A percentile compares a stretch with the other conserved stretches of the same genome.
Conservation (phyloP, 2,888 invertebrate species). For the Drosophila diplacantha region DNA sequence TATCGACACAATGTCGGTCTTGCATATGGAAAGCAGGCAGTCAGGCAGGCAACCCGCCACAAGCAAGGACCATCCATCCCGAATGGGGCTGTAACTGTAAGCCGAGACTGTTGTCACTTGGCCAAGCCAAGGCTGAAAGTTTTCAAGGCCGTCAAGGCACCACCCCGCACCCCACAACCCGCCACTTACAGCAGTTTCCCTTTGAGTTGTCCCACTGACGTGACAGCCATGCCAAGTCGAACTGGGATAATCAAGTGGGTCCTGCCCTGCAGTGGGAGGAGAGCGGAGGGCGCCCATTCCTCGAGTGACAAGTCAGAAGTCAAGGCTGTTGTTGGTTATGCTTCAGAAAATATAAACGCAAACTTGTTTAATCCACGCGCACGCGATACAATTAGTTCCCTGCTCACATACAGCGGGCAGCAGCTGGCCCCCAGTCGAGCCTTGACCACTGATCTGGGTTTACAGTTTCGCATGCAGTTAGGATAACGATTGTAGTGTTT, state of each 20-base stretch:
- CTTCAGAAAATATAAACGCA: constrained; percentile 50
- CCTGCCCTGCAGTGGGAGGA: neutral
- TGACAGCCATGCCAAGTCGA: constrained; percentile 47
- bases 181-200: constrained; percentile 16
- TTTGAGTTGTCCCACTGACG: constrained; percentile 52
- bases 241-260: constrained; percentile 36
- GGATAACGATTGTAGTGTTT: constrained; percentile 20
- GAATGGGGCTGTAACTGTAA: constrained; percentile 32
- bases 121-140: constrained; percentile 48
- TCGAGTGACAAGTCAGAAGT: constrained; percentile 14
- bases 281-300: neutral
- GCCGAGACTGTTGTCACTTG: constrained; percentile 37
- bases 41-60: neutral
- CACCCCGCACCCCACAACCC: neutral
- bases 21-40: constrained; percentile 40
- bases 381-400: constrained; percentile 33
- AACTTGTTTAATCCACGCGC: constrained; percentile 47
- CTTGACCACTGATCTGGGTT: constrained; percentile 12
- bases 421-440: constrained; percentile 26
- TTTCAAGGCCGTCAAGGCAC: constrained; percentile 57
- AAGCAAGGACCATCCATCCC: constrained; percentile 10
- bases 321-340: constrained; percentile 28
- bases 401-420: constrained; percentile 14
- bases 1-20: constrained; percentile 60
- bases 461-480: constrained; percentile 17